Percentiles rank a stretch among this genome's conserved stretches.
These are phyloP conservation scores for Zygogramma bicolorata DNA, from an alignment of 2,888 invertebrate genomes.

Conservation along the genomic window DNA sequence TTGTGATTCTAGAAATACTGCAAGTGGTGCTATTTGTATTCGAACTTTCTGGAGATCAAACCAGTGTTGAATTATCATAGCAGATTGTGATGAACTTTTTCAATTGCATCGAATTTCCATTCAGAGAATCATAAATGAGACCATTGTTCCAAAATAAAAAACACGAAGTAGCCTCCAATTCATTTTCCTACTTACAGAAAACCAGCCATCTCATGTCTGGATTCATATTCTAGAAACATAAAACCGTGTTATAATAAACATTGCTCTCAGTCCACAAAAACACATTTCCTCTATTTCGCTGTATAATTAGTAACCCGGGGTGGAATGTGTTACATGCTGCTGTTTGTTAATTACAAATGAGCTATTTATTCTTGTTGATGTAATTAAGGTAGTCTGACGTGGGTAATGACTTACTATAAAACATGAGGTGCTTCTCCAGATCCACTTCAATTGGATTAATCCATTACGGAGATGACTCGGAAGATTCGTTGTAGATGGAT, in stretches of 20 bases:
- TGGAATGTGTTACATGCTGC: conserved; percentile 31
- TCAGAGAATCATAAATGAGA: no score
- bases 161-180: no score
- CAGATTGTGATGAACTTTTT: no score
- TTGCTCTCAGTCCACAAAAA: conserved; percentile 1
- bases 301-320: conserved; percentile 23
- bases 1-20: no score
- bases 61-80: no score
- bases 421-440: conserved; percentile 14
- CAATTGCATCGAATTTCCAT: no score
- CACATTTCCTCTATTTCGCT: conserved; percentile 25
- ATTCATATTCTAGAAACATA: not conserved
- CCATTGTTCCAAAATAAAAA: not conserved
- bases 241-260: not conserved
- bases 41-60: no score
- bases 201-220: not conserved
- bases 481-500: not conserved
- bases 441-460: conserved; percentile 11
- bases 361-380: conserved; percentile 46
- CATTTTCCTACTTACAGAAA: not conserved
- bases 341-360: conserved; percentile 30
- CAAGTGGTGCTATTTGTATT: no score
- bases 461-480: conserved; percentile 5
- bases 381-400: conserved; percentile 37
- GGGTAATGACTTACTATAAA: conserved; percentile 21